Conservation (phyloP, 2,113 vertebrate species). For the Petaurus breviceps region DNA sequence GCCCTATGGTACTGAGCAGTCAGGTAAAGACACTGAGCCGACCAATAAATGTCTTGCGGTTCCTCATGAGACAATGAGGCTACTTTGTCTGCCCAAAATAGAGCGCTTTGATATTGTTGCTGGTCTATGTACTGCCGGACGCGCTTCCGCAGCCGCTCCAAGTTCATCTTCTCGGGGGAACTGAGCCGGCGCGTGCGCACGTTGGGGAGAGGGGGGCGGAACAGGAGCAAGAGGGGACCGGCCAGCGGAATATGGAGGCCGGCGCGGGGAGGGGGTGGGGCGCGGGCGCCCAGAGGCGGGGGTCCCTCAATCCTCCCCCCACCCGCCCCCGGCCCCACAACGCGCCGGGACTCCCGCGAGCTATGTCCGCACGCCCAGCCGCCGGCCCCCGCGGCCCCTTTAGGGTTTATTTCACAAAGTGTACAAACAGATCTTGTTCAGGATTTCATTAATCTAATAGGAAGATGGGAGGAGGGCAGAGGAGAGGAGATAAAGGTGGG, state of each 20-base stretch:
- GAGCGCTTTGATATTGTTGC: slow-evolving; percentile 99
- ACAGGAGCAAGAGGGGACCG: neutral
- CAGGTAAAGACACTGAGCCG: slow-evolving; percentile 97
- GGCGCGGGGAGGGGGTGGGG: no score
- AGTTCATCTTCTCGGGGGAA: slow-evolving; percentile 87
- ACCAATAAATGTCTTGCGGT: slow-evolving; percentile 97
- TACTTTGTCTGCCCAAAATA: slow-evolving; percentile 99
- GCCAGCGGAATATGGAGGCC: no score
- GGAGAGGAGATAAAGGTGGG: neutral
- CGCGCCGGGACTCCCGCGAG: no score
- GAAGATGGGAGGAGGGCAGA: no score
- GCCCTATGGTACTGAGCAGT: slow-evolving; percentile 98
- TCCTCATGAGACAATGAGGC: slow-evolving; percentile 97
- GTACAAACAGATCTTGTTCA: neutral
- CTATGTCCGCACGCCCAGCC: neutral
- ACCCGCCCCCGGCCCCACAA: no score
- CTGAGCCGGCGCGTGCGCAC: neutral
- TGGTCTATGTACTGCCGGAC: slow-evolving; percentile 97
- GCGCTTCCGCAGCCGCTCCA: slow-evolving; percentile 94
- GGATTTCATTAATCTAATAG: neutral
- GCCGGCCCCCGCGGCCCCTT: neutral
- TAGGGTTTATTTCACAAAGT: neutral
- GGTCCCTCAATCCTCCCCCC: neutral
- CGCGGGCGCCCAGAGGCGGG: rapidly evolving
- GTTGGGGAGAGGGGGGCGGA: neutral